Percentiles rank a stretch among this genome's conserved stretches.
Evolutionary conservation across 2,888 invertebrate species (phyloP).

Genomic region (Phymatocera aterrima): DNA sequence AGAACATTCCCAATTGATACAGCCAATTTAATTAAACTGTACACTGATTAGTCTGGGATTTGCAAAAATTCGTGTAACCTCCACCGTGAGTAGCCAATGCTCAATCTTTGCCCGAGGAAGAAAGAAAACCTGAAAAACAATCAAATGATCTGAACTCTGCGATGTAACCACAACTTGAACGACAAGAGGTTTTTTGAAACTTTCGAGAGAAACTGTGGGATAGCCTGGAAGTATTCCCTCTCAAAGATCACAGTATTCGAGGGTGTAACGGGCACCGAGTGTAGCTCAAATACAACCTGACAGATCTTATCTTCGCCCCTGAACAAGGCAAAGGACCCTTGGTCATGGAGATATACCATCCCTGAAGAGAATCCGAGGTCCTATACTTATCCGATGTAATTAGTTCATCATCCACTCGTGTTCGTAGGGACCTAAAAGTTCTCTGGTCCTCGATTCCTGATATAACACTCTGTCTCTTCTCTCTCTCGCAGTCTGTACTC

Average conservation of each 20-base stretch:
- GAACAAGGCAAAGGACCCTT: conserved; percentile 20
- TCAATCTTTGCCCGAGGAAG: background rate
- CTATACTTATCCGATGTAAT: background rate
- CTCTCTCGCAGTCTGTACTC: background rate
- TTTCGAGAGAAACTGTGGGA: background rate
- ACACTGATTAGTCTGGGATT: background rate
- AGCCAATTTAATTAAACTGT: background rate
- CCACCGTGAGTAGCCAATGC: background rate
- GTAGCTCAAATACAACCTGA: conserved; percentile 26
- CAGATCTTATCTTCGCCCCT: background rate
- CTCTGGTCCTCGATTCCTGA: background rate
- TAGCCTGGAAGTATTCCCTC: background rate
- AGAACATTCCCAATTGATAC: background rate
- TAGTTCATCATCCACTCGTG: background rate
- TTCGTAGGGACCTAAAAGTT: background rate
- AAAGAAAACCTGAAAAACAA: background rate
- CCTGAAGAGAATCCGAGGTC: conserved; percentile 9
- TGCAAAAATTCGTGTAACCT: background rate
- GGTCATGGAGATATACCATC: conserved; percentile 7
- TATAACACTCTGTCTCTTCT: background rate
- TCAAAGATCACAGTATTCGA: conserved; percentile 5
- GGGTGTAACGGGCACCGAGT: background rate
- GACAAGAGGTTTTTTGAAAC: background rate
- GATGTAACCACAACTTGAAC: no score
- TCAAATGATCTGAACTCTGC: no score